A percentile compares a stretch with the other conserved stretches of the same genome.
Conservation (phyloP, 2,888 invertebrate genomes). For the Dynastes tityus region DNA sequence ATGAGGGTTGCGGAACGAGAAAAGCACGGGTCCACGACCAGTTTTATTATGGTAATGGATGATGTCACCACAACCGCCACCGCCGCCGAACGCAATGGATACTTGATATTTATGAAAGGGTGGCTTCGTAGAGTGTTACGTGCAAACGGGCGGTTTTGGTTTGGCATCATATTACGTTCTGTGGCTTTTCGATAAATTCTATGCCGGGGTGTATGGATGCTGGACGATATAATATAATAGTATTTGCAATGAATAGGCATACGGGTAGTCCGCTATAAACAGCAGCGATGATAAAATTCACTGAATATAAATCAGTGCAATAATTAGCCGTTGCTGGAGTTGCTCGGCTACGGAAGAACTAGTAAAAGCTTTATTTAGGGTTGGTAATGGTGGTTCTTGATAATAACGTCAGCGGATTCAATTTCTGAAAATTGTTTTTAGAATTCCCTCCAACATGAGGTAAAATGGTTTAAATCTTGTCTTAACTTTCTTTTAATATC, state of each 20-base stretch:
- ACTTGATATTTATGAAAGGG: conserved; percentile 57
- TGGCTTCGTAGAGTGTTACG: conserved; percentile 52
- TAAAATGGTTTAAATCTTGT: too few relatives aligned
- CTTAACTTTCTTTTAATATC: too few relatives aligned
- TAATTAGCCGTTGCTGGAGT: conserved; percentile 26
- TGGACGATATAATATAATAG: too few relatives aligned
- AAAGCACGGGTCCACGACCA: conserved; percentile 20
- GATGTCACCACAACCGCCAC: conserved; percentile 55
- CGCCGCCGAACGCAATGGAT: conserved; percentile 55
- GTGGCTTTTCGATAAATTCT: conserved; percentile 46
- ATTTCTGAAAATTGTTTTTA: too few relatives aligned
- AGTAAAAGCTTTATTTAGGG: conserved; percentile 8
- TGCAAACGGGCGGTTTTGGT: conserved; percentile 50
- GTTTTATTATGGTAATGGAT: conserved; percentile 59
- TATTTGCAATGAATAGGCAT: not conserved
- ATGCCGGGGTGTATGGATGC: conserved; percentile 4
- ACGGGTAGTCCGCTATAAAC: not conserved
- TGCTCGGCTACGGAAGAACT: not conserved
- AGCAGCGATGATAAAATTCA: conserved; percentile 19
- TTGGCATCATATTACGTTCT: conserved; percentile 49
- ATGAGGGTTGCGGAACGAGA: conserved; percentile 18
- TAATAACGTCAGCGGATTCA: too few relatives aligned
- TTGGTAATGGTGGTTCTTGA: not conserved
- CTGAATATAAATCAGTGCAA: conserved; percentile 24
- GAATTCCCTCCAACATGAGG: too few relatives aligned